Base-by-base conservation (phyloP, 2,888 invertebrate species). In the Idaea biselata region DNA sequence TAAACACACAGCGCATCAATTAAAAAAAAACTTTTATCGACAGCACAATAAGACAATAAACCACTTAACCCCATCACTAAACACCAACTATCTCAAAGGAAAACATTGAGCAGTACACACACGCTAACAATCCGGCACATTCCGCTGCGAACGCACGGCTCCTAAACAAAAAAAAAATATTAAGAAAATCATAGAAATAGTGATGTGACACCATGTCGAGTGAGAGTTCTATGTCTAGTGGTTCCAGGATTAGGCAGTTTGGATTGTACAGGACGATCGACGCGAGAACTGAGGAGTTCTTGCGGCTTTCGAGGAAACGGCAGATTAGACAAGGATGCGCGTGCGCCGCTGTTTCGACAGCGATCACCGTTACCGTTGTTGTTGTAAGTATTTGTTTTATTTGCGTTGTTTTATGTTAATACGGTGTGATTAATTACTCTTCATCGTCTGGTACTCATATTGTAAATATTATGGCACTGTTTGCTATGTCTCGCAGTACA, bases 291-390 rank as follows among this genome's bases (percentile, higher is more conserved):
- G 89, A 90, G 73, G 91, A 91, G 74, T 92, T 92, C 66, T 73
- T 91, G 32, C 81, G 81, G 66, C 72, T 91, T 60, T 92, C 92
- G 1, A 84, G 84, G 68, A 86, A 79, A 64, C 74, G 89, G 16
- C 92, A 92, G 76, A 82, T 92, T 8, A 76, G 83, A 60, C 90
- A 89, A 71, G 91, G 91, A 69, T 91, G 91, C 73, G 86, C 85
- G 0, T 92, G 92, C 74, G 92, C 92, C 0, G 89, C 86, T 8
- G 80, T 90, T 0, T 88, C 91, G 14, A 88, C 91, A 0, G 87
- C 87, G 0, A 81, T 92, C 65, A 91, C 92, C 65, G 90, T 91
- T 73, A 85, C 88, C 69, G 77, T 91, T 79, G 88, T 91, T 67
- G 81, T 92, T 81, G 92, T 92, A 67, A 90, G 91, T 90, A 72